Conservation (phyloP, 2,797 vertebrate species). For the Pygocentrus nattereri region DNA sequence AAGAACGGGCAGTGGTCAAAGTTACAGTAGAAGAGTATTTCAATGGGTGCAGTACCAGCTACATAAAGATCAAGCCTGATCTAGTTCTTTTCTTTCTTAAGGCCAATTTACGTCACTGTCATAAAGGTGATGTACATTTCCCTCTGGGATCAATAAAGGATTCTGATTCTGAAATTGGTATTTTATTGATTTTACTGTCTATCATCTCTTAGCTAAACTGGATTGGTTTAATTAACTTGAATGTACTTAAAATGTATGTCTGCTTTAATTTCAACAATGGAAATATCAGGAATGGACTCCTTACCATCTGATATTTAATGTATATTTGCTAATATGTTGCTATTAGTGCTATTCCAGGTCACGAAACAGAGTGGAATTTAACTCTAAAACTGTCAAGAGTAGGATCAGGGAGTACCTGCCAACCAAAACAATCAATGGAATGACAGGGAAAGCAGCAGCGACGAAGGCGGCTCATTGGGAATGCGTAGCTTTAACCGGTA, state of each 20-base stretch:
- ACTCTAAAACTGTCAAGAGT: not conserved
- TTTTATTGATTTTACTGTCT: no score
- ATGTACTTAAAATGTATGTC: no score
- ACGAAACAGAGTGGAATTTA: not conserved
- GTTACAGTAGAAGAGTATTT: not conserved
- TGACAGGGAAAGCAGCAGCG: not conserved
- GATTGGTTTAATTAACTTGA: no score
- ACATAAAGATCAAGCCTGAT: not conserved
- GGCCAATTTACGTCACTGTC: not conserved
- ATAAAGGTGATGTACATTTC: no score
- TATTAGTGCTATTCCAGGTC: not conserved
- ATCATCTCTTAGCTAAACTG: no score
- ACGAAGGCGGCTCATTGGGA: not conserved
- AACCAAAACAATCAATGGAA: constrained; percentile 1
- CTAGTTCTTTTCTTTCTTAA: not conserved
- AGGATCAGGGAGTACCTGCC: not conserved
- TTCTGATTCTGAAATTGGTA: no score
- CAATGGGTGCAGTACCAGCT: not conserved
- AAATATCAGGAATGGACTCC: not conserved
- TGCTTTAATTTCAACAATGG: not conserved
- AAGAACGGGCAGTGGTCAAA: not conserved
- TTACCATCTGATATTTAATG: no score
- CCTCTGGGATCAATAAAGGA: no score
- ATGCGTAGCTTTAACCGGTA: constrained; percentile 1
- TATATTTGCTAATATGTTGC: no score